Conservation (phyloP, 2,113 vertebrate species). For the Vidua chalybeata region DNA sequence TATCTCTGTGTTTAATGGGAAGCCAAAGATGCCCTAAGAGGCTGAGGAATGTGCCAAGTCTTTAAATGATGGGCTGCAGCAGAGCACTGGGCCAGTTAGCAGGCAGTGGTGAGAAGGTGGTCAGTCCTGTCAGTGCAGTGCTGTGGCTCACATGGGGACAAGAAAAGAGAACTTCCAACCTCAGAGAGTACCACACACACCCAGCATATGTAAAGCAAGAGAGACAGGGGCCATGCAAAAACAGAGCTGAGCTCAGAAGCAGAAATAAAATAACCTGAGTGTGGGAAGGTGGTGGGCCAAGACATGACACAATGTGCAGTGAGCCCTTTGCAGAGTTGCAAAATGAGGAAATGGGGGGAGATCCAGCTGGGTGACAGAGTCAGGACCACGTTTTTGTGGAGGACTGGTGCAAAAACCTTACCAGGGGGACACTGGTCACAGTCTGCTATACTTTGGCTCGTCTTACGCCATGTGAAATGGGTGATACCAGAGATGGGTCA, state of each 20-base stretch:
- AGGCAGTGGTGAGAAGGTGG: not conserved
- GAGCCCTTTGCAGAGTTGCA: not conserved
- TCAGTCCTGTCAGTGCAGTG: not conserved
- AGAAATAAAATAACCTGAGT: constrained; percentile 12
- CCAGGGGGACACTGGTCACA: not conserved
- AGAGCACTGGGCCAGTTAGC: not conserved
- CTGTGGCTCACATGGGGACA: not conserved
- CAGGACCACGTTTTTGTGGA: not conserved
- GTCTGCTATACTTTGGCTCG: not conserved
- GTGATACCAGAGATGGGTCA: not conserved
- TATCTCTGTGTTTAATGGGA: not conserved
- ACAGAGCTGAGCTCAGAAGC: constrained; percentile 10
- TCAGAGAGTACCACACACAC: not conserved
- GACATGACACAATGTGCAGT: accelerated
- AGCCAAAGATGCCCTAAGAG: not conserved
- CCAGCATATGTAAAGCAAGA: not conserved
- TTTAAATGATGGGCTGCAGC: not conserved
- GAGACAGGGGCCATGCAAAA: not conserved
- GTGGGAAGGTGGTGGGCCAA: not conserved
- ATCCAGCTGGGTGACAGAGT: not conserved
- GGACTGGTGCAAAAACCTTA: not conserved
- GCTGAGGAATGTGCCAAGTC: not conserved
- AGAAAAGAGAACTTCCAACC: constrained; percentile 6
- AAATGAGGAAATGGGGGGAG: not conserved
- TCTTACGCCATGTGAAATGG: not conserved